Evolutionary conservation across 2,888 invertebrate species (phyloP).

Genomic region (Eulithis testata): DNA sequence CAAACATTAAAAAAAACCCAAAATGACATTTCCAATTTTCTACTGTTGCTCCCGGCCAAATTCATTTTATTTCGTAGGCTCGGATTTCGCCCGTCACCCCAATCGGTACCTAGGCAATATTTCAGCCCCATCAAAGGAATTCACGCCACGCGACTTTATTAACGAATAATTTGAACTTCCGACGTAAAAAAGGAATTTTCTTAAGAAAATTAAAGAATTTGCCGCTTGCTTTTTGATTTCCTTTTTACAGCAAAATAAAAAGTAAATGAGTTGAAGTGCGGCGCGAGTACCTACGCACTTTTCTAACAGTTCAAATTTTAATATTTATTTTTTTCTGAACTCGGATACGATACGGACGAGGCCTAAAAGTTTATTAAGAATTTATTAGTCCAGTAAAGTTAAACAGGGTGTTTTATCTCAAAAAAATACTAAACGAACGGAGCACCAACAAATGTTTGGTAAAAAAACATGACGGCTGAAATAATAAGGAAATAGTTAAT

Average conservation of each 20-base stretch:
- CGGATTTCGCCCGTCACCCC: slow-evolving; percentile 74
- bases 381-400: slow-evolving; percentile 47
- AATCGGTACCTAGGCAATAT: slow-evolving; percentile 68
- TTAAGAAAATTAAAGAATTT: slow-evolving; percentile 76
- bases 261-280: slow-evolving; percentile 64
- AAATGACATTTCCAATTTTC: slow-evolving; percentile 86
- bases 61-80: slow-evolving; percentile 81
- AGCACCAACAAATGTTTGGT: too few relatives aligned
- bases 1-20: slow-evolving; percentile 83
- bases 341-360: slow-evolving; percentile 44
- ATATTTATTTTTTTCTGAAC: slow-evolving; percentile 48
- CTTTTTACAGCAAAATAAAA: slow-evolving; percentile 61
- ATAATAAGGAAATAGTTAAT: background rate
- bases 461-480: background rate
- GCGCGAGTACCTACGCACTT: slow-evolving; percentile 44
- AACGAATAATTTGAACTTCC: slow-evolving; percentile 74
- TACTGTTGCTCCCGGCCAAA: slow-evolving; percentile 80
- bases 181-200: slow-evolving; percentile 63
- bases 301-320: slow-evolving; percentile 54
- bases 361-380: slow-evolving; percentile 55
- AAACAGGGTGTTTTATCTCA: slow-evolving; percentile 15
- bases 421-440: background rate
- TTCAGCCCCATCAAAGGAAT: slow-evolving; percentile 80
- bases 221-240: slow-evolving; percentile 63
- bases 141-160: slow-evolving; percentile 70